Percentiles rank a stretch among this genome's conserved stretches.
These are phyloP conservation scores for Linyphia triangularis DNA, from an alignment of 2,888 invertebrate genomes.

Conservation along the genomic window DNA sequence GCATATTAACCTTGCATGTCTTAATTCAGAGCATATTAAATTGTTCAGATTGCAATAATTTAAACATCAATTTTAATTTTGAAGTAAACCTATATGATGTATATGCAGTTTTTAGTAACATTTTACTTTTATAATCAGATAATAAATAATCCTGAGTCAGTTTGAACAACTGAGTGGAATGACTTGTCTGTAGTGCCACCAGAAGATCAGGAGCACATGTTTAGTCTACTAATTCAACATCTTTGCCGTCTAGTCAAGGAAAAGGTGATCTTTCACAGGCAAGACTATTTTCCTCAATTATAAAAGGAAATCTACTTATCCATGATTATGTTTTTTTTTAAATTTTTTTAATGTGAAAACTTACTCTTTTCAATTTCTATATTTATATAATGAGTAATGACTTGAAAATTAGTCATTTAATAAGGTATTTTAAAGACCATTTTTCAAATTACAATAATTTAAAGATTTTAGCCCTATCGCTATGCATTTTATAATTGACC, in stretches of 20 bases:
- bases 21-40: background rate
- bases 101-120: no score
- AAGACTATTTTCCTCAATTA: background rate
- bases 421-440: background rate
- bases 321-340: no score
- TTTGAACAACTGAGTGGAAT: slow-evolving; percentile 85
- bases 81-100: no score
- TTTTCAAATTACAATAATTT: background rate
- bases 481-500: background rate
- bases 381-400: no score
- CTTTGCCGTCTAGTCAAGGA: slow-evolving; percentile 89
- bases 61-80: background rate
- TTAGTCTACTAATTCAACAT: slow-evolving; percentile 87
- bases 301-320: no score
- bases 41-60: background rate
- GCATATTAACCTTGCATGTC: no score
- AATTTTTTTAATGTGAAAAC: no score
- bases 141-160: slow-evolving; percentile 92
- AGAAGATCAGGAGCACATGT: slow-evolving; percentile 86
- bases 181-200: slow-evolving; percentile 78
- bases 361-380: no score
- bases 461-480: no score
- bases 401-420: background rate
- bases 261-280: slow-evolving; percentile 85
- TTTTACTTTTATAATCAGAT: slow-evolving; percentile 50